phyloP scores from a whole-genome alignment of 2,888 invertebrate species.

The Andrena marginata region DNA sequence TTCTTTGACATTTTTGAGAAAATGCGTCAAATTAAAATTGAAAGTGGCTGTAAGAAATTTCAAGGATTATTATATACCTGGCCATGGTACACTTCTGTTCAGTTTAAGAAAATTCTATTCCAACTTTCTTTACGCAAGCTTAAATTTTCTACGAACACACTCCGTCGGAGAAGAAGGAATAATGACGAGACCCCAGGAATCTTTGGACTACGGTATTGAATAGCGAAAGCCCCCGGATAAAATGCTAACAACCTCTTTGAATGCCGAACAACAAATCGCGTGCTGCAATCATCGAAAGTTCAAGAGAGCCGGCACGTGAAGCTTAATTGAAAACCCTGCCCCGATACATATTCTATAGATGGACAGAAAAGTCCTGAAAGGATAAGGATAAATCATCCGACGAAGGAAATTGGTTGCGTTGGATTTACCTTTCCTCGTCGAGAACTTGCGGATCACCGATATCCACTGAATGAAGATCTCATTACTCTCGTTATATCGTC shows the following conservation, averaged over 20 bases:
- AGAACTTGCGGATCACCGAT: conserved; percentile 45
- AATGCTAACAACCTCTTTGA: conserved; percentile 21
- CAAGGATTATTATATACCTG: too few species aligned
- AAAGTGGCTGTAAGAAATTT: too few species aligned
- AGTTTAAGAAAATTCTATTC: background rate
- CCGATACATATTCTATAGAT: conserved; percentile 30
- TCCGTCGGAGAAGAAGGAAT: background rate
- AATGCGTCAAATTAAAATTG: too few species aligned
- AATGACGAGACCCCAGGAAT: conserved; percentile 7
- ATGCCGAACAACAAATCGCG: conserved; percentile 1
- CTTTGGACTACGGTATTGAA: conserved; percentile 2
- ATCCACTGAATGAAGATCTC: conserved; percentile 51
- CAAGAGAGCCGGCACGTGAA: conserved; percentile 4
- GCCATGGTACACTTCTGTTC: too few species aligned
- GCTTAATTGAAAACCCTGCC: conserved; percentile 37
- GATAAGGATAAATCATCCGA: conserved; percentile 25
- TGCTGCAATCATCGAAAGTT: background rate
- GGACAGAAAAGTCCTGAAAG: background rate
- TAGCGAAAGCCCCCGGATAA: background rate
- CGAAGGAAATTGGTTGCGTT: conserved; percentile 21
- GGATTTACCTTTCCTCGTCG: conserved; percentile 32
- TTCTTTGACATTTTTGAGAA: too few species aligned
- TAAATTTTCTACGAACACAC: too few species aligned
- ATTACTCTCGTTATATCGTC: conserved; percentile 46
- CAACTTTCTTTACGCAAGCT: background rate